Percentiles rank a stretch among this genome's conserved stretches.
These are phyloP conservation scores for Clarias gariepinus DNA, from an alignment of 2,113 vertebrate species.

Conservation along the genomic window DNA sequence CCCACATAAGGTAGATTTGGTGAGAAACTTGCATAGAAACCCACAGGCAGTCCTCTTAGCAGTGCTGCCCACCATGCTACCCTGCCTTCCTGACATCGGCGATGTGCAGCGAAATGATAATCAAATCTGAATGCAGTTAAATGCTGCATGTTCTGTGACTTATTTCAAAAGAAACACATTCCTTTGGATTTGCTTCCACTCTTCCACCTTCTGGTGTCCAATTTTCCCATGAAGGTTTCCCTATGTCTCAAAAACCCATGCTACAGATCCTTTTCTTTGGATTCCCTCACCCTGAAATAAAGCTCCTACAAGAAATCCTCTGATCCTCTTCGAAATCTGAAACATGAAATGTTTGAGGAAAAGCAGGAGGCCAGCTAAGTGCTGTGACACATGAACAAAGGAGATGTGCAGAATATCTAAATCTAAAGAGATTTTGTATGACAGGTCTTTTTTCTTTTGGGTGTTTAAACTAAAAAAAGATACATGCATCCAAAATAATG, in stretches of 20 bases:
- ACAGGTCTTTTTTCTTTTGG: background rate
- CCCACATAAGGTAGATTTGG: background rate
- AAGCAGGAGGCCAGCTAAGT: background rate
- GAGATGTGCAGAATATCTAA: background rate
- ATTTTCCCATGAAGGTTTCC: slow-evolving; percentile 32
- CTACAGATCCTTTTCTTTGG: slow-evolving; percentile 44
- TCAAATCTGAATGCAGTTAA: background rate
- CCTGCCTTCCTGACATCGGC: background rate
- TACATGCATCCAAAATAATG: background rate
- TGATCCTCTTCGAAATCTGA: slow-evolving; percentile 48
- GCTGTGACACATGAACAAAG: background rate
- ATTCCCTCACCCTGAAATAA: slow-evolving; percentile 42
- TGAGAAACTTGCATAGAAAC: background rate
- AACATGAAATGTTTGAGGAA: background rate
- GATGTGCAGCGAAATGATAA: no score
- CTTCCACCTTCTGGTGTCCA: slow-evolving; percentile 12
- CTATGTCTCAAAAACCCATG: slow-evolving; percentile 33
- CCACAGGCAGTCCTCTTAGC: background rate
- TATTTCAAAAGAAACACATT: background rate
- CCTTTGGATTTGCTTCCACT: background rate
- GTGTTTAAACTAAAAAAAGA: background rate
- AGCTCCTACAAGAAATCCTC: slow-evolving; percentile 43
- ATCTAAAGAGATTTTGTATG: background rate
- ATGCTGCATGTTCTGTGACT: background rate
- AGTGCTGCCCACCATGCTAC: background rate